phyloP scores from a whole-genome alignment of 2,888 invertebrate genomes.

The Nebria brevicollis region DNA sequence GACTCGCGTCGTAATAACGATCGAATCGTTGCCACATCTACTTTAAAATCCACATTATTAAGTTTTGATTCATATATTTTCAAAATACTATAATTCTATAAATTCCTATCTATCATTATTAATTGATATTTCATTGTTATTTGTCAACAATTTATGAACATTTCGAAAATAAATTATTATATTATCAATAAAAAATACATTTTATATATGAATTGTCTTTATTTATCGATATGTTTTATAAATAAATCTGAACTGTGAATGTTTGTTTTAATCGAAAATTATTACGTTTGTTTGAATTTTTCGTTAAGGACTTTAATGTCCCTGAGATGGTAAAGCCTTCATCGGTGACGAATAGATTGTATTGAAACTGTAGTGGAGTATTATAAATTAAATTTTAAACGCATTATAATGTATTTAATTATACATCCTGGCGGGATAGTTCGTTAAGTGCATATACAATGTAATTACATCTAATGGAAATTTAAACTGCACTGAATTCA shows the following conservation, averaged over 20 bases:
- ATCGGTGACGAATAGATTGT: conserved; percentile 1
- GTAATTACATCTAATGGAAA: conserved; percentile 36
- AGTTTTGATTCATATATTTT: background rate
- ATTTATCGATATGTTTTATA: too few species aligned
- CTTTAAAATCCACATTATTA: background rate
- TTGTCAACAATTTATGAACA: background rate
- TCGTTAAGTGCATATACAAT: conserved; percentile 14
- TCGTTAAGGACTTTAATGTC: background rate
- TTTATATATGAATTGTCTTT: too few species aligned
- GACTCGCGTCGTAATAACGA: background rate
- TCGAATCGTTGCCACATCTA: background rate
- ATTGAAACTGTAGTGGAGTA: conserved; percentile 20
- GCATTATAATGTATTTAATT: conserved; percentile 36
- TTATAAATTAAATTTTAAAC: conserved; percentile 27
- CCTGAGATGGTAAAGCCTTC: background rate
- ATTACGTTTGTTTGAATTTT: background rate
- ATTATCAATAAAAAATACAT: too few species aligned
- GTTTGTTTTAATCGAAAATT: background rate
- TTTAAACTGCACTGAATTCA: conserved; percentile 24
- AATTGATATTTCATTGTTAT: background rate
- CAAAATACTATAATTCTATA: background rate
- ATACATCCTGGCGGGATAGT: conserved; percentile 19
- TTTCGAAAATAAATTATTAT: background rate
- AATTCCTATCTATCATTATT: background rate
- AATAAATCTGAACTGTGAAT: too few species aligned